Evolutionary conservation across 2,113 vertebrate genomes (phyloP).

Genomic region (Casuarius casuarius): DNA sequence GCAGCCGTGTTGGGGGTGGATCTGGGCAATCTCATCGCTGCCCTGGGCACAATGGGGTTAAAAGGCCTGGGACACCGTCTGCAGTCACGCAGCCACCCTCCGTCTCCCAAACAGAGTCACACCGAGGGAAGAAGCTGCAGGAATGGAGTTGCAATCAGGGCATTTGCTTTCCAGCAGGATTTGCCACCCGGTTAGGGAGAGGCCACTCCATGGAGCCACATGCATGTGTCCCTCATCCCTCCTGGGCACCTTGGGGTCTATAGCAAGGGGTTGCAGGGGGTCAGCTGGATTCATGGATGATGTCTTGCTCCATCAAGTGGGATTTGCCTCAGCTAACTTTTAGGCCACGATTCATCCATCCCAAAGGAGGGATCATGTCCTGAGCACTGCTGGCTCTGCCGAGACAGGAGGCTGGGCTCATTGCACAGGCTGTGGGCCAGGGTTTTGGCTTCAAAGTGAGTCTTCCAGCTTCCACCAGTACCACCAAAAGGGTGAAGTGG

Average conservation of each 20-base stretch:
- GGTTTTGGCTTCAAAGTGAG: neutral
- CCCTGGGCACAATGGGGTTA: neutral
- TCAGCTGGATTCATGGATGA: neutral
- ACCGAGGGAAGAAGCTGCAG: neutral
- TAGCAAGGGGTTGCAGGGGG: neutral
- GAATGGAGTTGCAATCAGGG: neutral
- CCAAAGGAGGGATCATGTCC: neutral
- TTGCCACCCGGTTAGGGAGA: neutral
- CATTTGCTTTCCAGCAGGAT: neutral
- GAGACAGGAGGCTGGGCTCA: neutral
- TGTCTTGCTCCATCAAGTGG: neutral
- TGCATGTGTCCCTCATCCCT: neutral
- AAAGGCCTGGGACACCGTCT: neutral
- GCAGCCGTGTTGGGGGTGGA: accelerated
- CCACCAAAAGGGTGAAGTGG: neutral
- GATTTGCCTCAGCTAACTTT: neutral
- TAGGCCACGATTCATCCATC: neutral
- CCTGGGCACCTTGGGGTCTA: neutral
- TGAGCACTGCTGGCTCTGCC: neutral
- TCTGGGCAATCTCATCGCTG: neutral
- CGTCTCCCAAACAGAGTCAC: neutral
- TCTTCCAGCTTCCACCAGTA: neutral
- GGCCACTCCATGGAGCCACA: accelerated
- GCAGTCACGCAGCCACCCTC: neutral
- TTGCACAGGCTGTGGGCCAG: neutral